Evolutionary conservation across 2,888 invertebrate species (phyloP).

Genomic region (Anthoptus insignis): DNA sequence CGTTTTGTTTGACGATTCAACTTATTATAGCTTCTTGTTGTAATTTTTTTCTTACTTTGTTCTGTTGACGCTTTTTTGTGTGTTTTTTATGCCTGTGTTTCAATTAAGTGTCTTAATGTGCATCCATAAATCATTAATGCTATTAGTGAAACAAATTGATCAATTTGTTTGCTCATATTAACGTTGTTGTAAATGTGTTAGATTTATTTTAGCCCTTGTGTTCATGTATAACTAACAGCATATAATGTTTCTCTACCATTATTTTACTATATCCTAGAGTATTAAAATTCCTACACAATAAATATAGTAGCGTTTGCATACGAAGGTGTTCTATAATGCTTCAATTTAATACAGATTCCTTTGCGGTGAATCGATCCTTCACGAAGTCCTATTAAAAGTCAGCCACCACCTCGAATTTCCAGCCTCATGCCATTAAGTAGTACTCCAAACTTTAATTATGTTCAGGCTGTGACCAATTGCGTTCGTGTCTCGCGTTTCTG

Average conservation of each 20-base stretch:
- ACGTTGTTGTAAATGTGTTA: slow-evolving; percentile 44
- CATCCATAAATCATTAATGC: slow-evolving; percentile 55
- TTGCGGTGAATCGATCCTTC: slow-evolving; percentile 74
- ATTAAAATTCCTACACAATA: slow-evolving; percentile 26
- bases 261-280: slow-evolving; percentile 36
- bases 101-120: slow-evolving; percentile 53
- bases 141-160: slow-evolving; percentile 54
- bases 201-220: slow-evolving; percentile 36
- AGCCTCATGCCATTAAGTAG: slow-evolving; percentile 84
- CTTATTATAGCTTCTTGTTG: slow-evolving; percentile 51
- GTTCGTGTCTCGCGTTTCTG: slow-evolving; percentile 84
- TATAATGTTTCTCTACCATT: slow-evolving; percentile 38
- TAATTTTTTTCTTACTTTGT: slow-evolving; percentile 45
- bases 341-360: slow-evolving; percentile 79
- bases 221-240: slow-evolving; percentile 54
- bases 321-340: slow-evolving; percentile 55
- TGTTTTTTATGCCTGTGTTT: slow-evolving; percentile 52
- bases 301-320: slow-evolving; percentile 17
- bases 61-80: slow-evolving; percentile 51
- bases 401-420: slow-evolving; percentile 81
- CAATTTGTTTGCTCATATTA: slow-evolving; percentile 50
- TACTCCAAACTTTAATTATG: slow-evolving; percentile 87
- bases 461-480: slow-evolving; percentile 86
- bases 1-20: slow-evolving; percentile 50
- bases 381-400: slow-evolving; percentile 84